phyloP scores from a whole-genome alignment of 2,797 vertebrate species.

The Eupleurogrammus muticus region DNA sequence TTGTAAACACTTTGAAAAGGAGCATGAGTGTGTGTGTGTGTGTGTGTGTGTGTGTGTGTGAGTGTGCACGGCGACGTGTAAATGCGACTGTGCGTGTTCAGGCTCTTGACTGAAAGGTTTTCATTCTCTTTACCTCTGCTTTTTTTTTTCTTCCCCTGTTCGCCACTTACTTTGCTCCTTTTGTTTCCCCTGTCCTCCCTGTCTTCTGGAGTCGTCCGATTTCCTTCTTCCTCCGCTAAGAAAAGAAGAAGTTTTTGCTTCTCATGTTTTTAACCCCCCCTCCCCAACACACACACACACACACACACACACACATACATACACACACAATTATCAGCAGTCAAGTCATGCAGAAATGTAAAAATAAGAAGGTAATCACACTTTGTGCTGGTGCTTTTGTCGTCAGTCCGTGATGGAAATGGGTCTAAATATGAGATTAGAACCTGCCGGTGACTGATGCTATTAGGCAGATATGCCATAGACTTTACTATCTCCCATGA shows the following conservation, averaged over 20 bases:
- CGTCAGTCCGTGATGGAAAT: slow-evolving; percentile 81
- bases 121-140: slow-evolving; percentile 63
- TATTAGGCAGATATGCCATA: slow-evolving; percentile 86
- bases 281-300: not conserved
- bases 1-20: slow-evolving; percentile 77
- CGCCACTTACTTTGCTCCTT: slow-evolving; percentile 51
- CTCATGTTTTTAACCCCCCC: slow-evolving; percentile 51
- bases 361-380: slow-evolving; percentile 82
- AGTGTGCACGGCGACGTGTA: slow-evolving; percentile 40
- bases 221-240: slow-evolving; percentile 61
- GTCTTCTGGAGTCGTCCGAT: slow-evolving; percentile 65
- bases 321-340: slow-evolving; percentile 73
- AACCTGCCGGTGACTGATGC: slow-evolving; percentile 85
- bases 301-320: slow-evolving; percentile 15
- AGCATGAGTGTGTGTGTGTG: slow-evolving; percentile 43
- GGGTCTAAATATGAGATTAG: slow-evolving; percentile 87
- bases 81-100: slow-evolving; percentile 32
- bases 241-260: slow-evolving; percentile 67
- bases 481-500: slow-evolving; percentile 84
- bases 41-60: slow-evolving; percentile 35
- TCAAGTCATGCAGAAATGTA: slow-evolving; percentile 83
- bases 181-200: slow-evolving; percentile 61
- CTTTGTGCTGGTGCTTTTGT: slow-evolving; percentile 81
- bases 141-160: slow-evolving; percentile 59
- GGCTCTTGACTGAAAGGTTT: slow-evolving; percentile 68